These are phyloP conservation scores for Phalacrocorax carbo DNA, from an alignment of 2,113 vertebrate genomes.

Conservation along the genomic window DNA sequence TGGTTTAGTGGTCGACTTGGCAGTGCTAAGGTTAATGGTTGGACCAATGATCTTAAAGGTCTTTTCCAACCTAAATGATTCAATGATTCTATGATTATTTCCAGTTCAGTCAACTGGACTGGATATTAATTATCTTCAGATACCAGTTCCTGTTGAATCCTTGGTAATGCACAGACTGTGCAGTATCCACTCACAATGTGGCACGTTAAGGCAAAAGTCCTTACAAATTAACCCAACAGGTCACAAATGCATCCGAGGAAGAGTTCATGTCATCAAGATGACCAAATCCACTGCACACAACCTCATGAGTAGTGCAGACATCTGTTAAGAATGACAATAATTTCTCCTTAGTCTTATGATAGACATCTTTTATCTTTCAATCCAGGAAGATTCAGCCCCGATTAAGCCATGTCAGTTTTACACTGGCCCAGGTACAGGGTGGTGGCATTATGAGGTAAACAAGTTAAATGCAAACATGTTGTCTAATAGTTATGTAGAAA, in stretches of 20 bases:
- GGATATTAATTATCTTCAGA: constrained; percentile 10
- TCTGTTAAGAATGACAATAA: neutral
- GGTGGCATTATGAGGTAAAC: neutral
- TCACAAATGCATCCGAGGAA: constrained; percentile 18
- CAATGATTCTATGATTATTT: neutral
- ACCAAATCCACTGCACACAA: neutral
- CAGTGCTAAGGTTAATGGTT: no score
- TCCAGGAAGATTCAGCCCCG: neutral
- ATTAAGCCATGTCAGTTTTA: neutral
- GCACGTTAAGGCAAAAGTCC: neutral
- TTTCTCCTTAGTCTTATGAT: neutral
- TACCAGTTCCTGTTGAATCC: neutral
- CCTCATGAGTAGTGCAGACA: neutral
- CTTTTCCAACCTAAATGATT: no score
- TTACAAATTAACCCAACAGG: constrained; percentile 19
- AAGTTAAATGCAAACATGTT: neutral
- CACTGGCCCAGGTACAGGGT: neutral
- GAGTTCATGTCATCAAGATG: neutral
- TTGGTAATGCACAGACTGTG: neutral
- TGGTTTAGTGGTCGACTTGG: no score
- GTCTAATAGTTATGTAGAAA: neutral
- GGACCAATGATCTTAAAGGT: no score
- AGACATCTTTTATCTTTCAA: neutral
- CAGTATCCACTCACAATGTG: neutral
- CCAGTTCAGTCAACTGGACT: constrained; percentile 13